Evolutionary conservation across 2,888 invertebrate species (phyloP).

Genomic region (Sphinx pinastri): DNA sequence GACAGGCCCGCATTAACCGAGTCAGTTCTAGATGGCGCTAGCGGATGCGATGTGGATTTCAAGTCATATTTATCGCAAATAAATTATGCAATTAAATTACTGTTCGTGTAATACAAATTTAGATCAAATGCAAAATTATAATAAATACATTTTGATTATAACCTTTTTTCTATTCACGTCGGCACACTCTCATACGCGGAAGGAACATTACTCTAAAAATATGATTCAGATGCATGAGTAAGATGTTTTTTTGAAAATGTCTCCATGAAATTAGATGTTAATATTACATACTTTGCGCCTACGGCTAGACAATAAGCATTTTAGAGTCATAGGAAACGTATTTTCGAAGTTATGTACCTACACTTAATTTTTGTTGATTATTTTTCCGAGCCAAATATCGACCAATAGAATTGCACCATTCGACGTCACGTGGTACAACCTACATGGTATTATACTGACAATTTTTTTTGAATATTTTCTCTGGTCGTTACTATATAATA

Average conservation of each 20-base stretch:
- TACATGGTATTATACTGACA: too few species aligned
- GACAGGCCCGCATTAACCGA: slow-evolving; percentile 44
- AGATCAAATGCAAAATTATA: background rate
- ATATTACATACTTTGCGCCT: background rate
- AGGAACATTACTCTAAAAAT: background rate
- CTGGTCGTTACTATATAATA: too few species aligned
- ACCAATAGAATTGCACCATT: too few species aligned
- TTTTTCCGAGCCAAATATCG: too few species aligned
- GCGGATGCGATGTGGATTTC: slow-evolving; percentile 27
- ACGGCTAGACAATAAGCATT: too few species aligned
- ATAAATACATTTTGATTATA: background rate
- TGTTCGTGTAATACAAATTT: background rate
- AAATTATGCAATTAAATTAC: background rate
- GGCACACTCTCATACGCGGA: background rate
- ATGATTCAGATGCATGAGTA: slow-evolving; percentile 7
- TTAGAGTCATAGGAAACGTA: too few species aligned
- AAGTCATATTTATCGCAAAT: background rate
- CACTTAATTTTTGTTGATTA: too few species aligned
- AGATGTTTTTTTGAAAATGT: background rate
- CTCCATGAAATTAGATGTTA: background rate
- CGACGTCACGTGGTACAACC: too few species aligned
- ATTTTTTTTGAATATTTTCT: too few species aligned
- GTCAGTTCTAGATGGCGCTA: slow-evolving; percentile 50
- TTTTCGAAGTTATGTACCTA: too few species aligned
- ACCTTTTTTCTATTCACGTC: background rate